These are phyloP conservation scores for Pangasius larnaudii DNA, from an alignment of 2,797 vertebrate genomes.

Conservation along the genomic window DNA sequence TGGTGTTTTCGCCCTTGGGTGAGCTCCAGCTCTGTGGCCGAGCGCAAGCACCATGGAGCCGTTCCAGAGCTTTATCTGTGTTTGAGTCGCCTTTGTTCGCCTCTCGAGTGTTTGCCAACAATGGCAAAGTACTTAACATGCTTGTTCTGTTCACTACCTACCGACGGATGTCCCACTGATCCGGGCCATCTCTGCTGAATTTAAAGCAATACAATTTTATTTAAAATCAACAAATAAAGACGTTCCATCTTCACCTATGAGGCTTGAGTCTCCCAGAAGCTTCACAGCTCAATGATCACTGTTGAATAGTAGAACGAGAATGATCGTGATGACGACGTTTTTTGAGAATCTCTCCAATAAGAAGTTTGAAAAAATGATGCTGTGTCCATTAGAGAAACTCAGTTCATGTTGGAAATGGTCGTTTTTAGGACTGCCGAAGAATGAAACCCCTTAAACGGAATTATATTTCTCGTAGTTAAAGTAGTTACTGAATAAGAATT, in stretches of 20 bases:
- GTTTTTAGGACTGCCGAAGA: neutral
- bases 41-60: slow-evolving; percentile 42
- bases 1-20: slow-evolving; percentile 50
- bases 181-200: no score
- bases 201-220: neutral
- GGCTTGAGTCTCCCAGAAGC: neutral
- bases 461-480: neutral
- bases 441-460: neutral
- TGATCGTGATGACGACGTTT: neutral
- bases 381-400: neutral
- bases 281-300: neutral
- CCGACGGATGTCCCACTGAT: neutral
- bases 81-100: slow-evolving; percentile 30
- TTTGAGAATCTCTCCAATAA: neutral
- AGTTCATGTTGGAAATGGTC: slow-evolving; percentile 8
- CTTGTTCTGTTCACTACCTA: neutral
- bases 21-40: slow-evolving; percentile 55
- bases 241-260: neutral
- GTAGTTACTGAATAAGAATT: no score
- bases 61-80: slow-evolving; percentile 41
- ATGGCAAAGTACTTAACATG: slow-evolving; percentile 28
- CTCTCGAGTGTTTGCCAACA: slow-evolving; percentile 40
- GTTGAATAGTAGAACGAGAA: neutral
- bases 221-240: no score
- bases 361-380: neutral